Percentiles rank a stretch among this genome's conserved stretches.
Conservation (phyloP, 2,888 invertebrate species). For the Portevinia maculata region DNA sequence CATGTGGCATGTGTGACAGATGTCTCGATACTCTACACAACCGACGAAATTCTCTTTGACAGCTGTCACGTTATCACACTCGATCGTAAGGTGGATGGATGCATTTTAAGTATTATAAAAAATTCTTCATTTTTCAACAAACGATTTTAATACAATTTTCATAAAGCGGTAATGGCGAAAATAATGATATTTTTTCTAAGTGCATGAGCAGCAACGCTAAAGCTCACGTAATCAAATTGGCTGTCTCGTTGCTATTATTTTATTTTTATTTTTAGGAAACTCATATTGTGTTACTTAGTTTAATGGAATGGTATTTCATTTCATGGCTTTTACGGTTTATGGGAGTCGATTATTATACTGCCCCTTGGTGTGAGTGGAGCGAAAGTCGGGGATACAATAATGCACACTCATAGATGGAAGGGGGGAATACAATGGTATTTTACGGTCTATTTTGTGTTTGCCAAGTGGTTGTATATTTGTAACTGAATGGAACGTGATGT, state of each 20-base stretch:
- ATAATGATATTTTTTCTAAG: slow-evolving; percentile 35
- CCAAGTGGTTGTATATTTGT: slow-evolving; percentile 40
- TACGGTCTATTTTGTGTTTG: slow-evolving; percentile 24
- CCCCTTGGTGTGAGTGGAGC: slow-evolving; percentile 10
- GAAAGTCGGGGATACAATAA: slow-evolving; percentile 1
- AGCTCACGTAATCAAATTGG: slow-evolving; percentile 51
- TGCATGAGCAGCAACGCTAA: slow-evolving; percentile 35
- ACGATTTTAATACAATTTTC: slow-evolving; percentile 39
- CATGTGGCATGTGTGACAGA: slow-evolving; percentile 1
- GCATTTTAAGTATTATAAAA: slow-evolving; percentile 30
- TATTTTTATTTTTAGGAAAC: slow-evolving; percentile 4
- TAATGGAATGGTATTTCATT: slow-evolving; percentile 61
- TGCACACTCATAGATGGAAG: neutral
- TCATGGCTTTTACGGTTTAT: slow-evolving; percentile 40
- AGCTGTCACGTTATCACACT: slow-evolving; percentile 20
- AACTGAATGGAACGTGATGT: slow-evolving; percentile 47
- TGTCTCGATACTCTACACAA: neutral
- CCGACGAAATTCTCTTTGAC: neutral
- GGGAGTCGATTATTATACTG: slow-evolving; percentile 43
- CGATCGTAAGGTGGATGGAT: slow-evolving; percentile 17
- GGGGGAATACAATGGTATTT: slow-evolving; percentile 33
- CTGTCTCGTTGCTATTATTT: slow-evolving; percentile 6
- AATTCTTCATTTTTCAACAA: slow-evolving; percentile 11
- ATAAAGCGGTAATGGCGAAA: slow-evolving; percentile 16
- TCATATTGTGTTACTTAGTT: slow-evolving; percentile 56